A percentile compares a stretch with the other conserved stretches of the same genome.
Conservation (phyloP, 1,140 invertebrate genomes). For the Bombus fervidus region DNA sequence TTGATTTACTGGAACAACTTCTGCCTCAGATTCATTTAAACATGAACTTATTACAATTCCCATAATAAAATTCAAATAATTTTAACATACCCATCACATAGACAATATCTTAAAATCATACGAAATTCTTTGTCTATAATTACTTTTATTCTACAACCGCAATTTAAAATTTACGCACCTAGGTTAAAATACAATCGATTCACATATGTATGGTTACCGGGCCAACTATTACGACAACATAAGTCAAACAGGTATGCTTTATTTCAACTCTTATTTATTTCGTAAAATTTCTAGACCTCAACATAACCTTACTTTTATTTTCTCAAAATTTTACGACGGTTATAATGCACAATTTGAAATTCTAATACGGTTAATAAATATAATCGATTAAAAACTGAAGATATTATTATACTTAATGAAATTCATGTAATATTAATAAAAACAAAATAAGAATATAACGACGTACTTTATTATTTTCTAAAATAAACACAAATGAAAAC, state of each 20-base stretch:
- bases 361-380: neutral
- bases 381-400: neutral
- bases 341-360: no score
- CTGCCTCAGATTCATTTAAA: slow-evolving; percentile 85
- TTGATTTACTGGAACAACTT: slow-evolving; percentile 81
- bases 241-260: slow-evolving; percentile 75
- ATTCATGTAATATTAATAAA: neutral
- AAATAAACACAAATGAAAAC: neutral
- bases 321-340: slow-evolving; percentile 55
- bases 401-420: neutral
- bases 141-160: slow-evolving; percentile 12
- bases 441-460: neutral
- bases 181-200: slow-evolving; percentile 71
- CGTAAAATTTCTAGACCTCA: slow-evolving; percentile 41
- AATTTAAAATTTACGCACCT: slow-evolving; percentile 58
- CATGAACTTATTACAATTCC: slow-evolving; percentile 90
- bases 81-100: slow-evolving; percentile 57
- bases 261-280: slow-evolving; percentile 43
- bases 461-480: neutral
- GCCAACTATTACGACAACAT: slow-evolving; percentile 80
- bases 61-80: slow-evolving; percentile 82
- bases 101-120: neutral
- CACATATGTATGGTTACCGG: slow-evolving; percentile 78
- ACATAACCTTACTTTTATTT: slow-evolving; percentile 68
- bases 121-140: slow-evolving; percentile 24